A percentile compares a stretch with the other conserved stretches of the same genome.
These are phyloP conservation scores for Anastrepha ludens DNA, from an alignment of 1,140 invertebrate genomes.

Conservation along the genomic window DNA sequence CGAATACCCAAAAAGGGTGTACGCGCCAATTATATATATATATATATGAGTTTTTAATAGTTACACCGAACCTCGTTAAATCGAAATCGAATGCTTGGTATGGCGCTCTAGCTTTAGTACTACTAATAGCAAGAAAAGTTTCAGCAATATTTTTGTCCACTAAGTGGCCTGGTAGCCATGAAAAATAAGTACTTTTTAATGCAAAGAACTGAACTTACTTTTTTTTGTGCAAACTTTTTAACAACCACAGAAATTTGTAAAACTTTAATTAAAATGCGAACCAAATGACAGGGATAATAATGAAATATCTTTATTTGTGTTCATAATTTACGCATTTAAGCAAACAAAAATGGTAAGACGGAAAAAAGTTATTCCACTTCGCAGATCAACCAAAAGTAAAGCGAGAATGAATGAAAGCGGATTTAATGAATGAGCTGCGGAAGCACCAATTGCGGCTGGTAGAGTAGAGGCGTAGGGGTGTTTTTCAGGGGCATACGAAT, in stretches of 20 bases:
- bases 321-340: constrained; percentile 43
- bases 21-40: no score
- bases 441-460: not conserved
- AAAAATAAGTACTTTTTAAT: no score
- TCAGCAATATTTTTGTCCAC: no score
- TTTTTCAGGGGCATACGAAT: not conserved
- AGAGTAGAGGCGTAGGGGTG: not conserved
- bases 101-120: no score
- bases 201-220: not conserved
- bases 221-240: not conserved
- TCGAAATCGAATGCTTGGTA: no score
- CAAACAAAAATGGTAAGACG: not conserved
- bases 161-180: no score
- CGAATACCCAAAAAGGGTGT: no score
- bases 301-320: constrained; percentile 21
- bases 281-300: constrained; percentile 11
- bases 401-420: not conserved
- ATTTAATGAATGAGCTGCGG: not conserved
- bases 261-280: not conserved
- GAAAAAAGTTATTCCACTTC: not conserved
- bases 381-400: not conserved
- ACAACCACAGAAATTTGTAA: not conserved
- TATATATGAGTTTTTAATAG: no score
- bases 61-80: no score
- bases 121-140: no score